phyloP scores from a whole-genome alignment of 2,888 invertebrate genomes.

The Thyatira batis region DNA sequence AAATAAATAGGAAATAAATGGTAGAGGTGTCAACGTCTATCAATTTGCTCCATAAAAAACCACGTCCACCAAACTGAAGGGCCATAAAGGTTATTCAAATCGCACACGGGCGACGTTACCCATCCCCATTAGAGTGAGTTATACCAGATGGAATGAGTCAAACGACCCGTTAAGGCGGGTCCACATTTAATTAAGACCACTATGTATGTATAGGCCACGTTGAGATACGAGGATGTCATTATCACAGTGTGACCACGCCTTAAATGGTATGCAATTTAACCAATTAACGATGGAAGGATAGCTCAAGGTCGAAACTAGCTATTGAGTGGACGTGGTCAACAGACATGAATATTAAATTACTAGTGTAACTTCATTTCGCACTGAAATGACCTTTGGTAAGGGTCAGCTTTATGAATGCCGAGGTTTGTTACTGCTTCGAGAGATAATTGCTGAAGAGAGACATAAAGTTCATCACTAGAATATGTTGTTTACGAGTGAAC shows the following conservation, averaged over 20 bases:
- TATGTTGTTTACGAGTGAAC: no score
- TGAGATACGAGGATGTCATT: constrained; percentile 67
- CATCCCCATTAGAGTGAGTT: neutral
- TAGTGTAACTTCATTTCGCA: neutral
- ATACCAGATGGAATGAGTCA: constrained; percentile 25
- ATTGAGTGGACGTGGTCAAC: constrained; percentile 57
- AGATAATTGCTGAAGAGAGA: no score
- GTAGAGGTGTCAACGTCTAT: no score
- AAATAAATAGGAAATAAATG: no score
- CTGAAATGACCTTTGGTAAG: neutral
- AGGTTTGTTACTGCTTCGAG: no score
- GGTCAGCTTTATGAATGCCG: no score
- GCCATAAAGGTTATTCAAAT: neutral
- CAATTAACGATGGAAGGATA: constrained; percentile 63
- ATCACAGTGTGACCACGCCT: constrained; percentile 52
- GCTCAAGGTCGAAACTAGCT: constrained; percentile 58
- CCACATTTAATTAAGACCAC: constrained; percentile 52
- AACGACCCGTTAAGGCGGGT: constrained; percentile 28
- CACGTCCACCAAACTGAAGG: neutral
- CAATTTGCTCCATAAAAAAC: neutral
- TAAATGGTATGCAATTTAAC: constrained; percentile 73
- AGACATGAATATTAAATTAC: neutral
- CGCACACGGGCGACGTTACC: neutral
- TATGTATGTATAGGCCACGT: constrained; percentile 49
- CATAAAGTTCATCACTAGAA: no score